Base-by-base conservation (phyloP, 2,797 vertebrate species). In the Channa striata region DNA sequence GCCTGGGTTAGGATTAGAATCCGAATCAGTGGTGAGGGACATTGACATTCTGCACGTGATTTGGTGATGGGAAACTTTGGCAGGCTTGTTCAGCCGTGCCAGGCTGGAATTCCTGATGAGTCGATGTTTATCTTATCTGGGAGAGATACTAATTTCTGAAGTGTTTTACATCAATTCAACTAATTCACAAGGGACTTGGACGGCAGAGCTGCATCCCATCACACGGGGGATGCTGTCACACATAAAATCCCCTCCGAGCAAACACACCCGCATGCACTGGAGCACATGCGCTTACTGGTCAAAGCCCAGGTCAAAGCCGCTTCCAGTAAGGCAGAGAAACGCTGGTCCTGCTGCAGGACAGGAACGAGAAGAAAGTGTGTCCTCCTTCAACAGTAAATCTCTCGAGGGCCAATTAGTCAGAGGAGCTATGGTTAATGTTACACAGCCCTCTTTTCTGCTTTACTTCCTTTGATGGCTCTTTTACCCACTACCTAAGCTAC, bases 81-180 rank as follows among this genome's bases (percentile, higher is more conserved):
- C 81, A 80, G 79, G 70, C 74, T 77, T 78, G 81, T 78, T 82
- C 33, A 11, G 53, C 50, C 20, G 72, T 63, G 63, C 67, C 54
- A 11, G 60, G 73, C 77, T 67, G 65, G 84, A 87, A 91, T 87
- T 87, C 82, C 73, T 89, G 81, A 89, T 89, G 84, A 91, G 82
- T 56, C 57, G 68, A 83, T 86, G 83, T 89, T 85, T 87, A 84
- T 88, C 82, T 86, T 74, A 81, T 85, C 83, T 58, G 49, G 66
- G 64, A 59, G 64, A 61, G 76, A 80, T 74, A 68, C 84, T 84
- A 44, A 87, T 87, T 88, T 88, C 80, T 85, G 48, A 74, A 74
- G 84, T 84, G 80, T 87, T 87, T 81, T 82, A 78, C 79, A 84
- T 83, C 77, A 80, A 71, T 88, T 81, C 77, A 51, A 14, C 72